Conservation (phyloP, 2,888 invertebrate species). For the Volucella zonaria region DNA sequence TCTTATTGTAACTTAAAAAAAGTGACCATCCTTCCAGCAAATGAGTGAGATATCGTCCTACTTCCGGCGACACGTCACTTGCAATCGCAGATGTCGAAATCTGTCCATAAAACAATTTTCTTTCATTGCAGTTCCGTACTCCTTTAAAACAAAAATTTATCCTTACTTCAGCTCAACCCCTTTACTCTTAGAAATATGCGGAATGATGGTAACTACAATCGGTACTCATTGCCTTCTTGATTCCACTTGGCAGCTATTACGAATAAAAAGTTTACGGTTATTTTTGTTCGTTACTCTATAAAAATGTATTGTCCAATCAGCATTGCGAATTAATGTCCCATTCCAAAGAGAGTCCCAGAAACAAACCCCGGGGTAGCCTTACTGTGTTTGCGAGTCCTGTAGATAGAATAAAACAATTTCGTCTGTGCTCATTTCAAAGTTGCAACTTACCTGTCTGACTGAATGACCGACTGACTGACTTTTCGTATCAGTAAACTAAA, state of each 20-base stretch:
- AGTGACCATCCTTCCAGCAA: too few relatives aligned
- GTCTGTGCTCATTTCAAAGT: slow-evolving; percentile 16
- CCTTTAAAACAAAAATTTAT: too few relatives aligned
- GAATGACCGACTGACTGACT: slow-evolving; percentile 10
- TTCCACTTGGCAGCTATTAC: background rate
- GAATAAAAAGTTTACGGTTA: background rate
- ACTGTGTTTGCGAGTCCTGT: background rate
- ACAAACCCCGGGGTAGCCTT: background rate
- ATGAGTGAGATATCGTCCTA: too few relatives aligned
- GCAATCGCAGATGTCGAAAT: too few relatives aligned
- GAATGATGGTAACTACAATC: too few relatives aligned
- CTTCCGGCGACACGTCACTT: too few relatives aligned
- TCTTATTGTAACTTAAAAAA: too few relatives aligned
- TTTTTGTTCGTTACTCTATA: background rate
- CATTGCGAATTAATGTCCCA: background rate
- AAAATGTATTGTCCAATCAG: background rate
- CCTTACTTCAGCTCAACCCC: too few relatives aligned
- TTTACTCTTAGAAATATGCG: too few relatives aligned
- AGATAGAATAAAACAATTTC: slow-evolving; percentile 4
- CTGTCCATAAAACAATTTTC: too few relatives aligned
- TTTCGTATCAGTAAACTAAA: slow-evolving; percentile 11
- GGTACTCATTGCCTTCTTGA: background rate
- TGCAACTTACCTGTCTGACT: slow-evolving; percentile 19
- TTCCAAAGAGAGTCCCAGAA: background rate
- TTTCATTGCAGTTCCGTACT: too few relatives aligned